These are phyloP conservation scores for Chaetops frenatus DNA, from an alignment of 2,113 vertebrate genomes.

Conservation along the genomic window DNA sequence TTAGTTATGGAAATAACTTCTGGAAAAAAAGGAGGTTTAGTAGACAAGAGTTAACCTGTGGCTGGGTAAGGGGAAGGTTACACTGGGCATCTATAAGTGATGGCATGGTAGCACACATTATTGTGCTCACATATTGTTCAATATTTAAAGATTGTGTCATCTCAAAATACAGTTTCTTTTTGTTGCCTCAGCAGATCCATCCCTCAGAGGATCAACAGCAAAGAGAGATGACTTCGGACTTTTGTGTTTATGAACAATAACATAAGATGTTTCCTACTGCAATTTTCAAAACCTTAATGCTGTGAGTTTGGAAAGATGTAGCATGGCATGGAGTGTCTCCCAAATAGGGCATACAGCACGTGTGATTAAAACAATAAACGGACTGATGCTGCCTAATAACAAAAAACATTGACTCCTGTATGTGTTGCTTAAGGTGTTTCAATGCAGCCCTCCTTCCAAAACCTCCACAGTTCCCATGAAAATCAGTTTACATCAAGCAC, in stretches of 20 bases:
- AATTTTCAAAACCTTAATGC: not conserved
- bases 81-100: not conserved
- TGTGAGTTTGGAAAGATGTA: not conserved
- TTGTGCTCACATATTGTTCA: not conserved
- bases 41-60: not conserved
- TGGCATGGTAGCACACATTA: not conserved
- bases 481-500: not conserved
- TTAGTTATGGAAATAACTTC: not conserved
- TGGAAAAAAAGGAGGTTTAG: not conserved
- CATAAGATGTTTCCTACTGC: not conserved
- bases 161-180: not conserved
- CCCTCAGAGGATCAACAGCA: not conserved
- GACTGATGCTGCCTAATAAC: not conserved
- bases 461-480: not conserved
- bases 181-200: not conserved
- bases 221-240: not conserved
- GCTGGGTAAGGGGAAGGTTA: not conserved
- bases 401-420: not conserved
- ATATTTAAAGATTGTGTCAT: not conserved
- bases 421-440: not conserved
- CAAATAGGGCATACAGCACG: rapidly evolving
- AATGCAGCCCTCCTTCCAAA: not conserved
- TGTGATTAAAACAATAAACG: not conserved
- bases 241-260: not conserved
- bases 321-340: rapidly evolving